These are phyloP conservation scores for Allygus modestus DNA, from an alignment of 2,888 invertebrate genomes.

Conservation along the genomic window DNA sequence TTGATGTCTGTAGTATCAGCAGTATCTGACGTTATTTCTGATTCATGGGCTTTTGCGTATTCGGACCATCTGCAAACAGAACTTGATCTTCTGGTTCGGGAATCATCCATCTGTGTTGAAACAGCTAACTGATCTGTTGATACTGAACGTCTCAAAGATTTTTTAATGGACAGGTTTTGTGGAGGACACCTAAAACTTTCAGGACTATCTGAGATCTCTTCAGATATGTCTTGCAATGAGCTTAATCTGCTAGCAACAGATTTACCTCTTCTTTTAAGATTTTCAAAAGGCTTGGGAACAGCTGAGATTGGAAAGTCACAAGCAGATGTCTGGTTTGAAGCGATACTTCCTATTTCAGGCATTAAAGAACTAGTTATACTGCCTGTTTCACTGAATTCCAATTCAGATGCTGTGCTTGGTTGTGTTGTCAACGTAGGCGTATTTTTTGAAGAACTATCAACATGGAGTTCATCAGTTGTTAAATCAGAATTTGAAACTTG, in stretches of 20 bases:
- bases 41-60: slow-evolving; percentile 33
- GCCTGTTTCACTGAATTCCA: not conserved
- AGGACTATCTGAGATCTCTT: slow-evolving; percentile 4
- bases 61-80: slow-evolving; percentile 22
- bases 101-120: not conserved
- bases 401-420: not conserved
- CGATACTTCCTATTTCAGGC: slow-evolving; percentile 9
- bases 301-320: not conserved
- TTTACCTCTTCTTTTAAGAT: not conserved
- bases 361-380: slow-evolving; percentile 34
- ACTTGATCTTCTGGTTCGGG: slow-evolving; percentile 30
- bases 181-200: not conserved
- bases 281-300: slow-evolving; percentile 7
- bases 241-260: slow-evolving; percentile 5
- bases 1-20: not conserved
- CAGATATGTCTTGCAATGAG: slow-evolving; percentile 29
- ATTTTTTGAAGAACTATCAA: not conserved
- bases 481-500: not conserved
- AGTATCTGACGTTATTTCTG: slow-evolving; percentile 17
- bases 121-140: slow-evolving; percentile 12
- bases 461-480: not conserved
- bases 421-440: not conserved
- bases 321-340: not conserved
- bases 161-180: not conserved
- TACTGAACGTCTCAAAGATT: slow-evolving; percentile 22